Base-by-base conservation (phyloP, 2,797 vertebrate genomes). In the Delichon dasypus region DNA sequence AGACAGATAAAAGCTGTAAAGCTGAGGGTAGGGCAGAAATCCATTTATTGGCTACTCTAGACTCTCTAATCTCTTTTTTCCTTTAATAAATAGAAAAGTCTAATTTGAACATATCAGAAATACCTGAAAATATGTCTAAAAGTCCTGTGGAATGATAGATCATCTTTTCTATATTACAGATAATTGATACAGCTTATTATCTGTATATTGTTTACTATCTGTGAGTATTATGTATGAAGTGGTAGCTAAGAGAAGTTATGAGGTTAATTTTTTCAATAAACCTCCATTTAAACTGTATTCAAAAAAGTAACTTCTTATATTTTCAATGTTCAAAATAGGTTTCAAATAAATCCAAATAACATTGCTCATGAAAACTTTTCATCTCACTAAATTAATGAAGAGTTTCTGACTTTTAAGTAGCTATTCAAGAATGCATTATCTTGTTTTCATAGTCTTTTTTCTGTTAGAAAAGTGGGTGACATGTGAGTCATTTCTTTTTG, bases 401-500 rank as follows among this genome's bases (percentile, higher is more conserved):
- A 27, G 10, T 74, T 95, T 92, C 42, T 95, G 82, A 91, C 79
- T 92, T 95, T 44, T 67, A 83, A 83, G 67, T 50, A 89, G 55
- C n/a, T 90, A 58, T 90, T 95, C 60, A 78, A 68, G 47, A 92
- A 75, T 71, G 29, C 61, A 77, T 91, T 91, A 57, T 68, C 67
- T 80, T 93, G 85, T 88, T 95, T 83, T 77, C 75, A 51, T 76
- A 51, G 67, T 67, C 50, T 83, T 92, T 90, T 79, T 75, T 87
- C 64, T 89, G 60, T 74, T 91, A 44, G 40, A 89, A 89, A 90
- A 80, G 91, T 94, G 78, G 85, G 95, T 91, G 91, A 85, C 90
- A 73, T 92, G 29, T 94, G 91, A 96, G 68, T 93, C 57, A 96
- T 85, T 91, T 83, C 61, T 85, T 85, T 79, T 60, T 89, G 29